Evolutionary conservation across 2,797 vertebrate species (phyloP).

Genomic region (Pangasius sanitwongsei): DNA sequence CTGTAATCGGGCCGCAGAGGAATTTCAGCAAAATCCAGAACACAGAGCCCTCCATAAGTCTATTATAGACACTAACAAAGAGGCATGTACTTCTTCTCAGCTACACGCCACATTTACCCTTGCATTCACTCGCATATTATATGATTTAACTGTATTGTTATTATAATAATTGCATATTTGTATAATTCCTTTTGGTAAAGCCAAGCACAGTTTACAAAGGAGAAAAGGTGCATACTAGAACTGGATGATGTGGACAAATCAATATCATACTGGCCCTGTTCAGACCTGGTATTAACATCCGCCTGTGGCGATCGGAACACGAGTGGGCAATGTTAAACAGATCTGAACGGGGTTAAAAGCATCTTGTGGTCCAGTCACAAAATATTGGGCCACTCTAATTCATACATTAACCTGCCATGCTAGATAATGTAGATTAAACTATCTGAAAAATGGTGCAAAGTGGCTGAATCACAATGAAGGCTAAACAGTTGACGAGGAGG

Average conservation of each 20-base stretch:
- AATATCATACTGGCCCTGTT: not conserved
- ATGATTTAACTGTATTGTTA: not conserved
- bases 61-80: conserved; percentile 57
- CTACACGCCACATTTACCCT: not conserved
- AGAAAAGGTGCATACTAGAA: not conserved
- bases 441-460: not conserved
- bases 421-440: not conserved
- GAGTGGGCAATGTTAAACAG: not conserved
- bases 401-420: not conserved
- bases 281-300: not conserved
- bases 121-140: not conserved
- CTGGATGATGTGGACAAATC: not conserved
- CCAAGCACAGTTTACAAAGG: not conserved
- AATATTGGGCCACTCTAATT: not conserved
- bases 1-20: conserved; percentile 70
- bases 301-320: not conserved
- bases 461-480: not conserved
- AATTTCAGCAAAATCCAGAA: conserved; percentile 76
- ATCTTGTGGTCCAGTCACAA: not conserved
- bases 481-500: not conserved
- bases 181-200: not conserved
- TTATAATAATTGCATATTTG: not conserved
- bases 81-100: conserved; percentile 34
- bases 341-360: not conserved
- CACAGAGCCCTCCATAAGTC: conserved; percentile 63